A percentile compares a stretch with the other conserved stretches of the same genome.
These are phyloP conservation scores for Octonoba sinensis DNA, from an alignment of 2,888 invertebrate genomes.

Conservation along the genomic window DNA sequence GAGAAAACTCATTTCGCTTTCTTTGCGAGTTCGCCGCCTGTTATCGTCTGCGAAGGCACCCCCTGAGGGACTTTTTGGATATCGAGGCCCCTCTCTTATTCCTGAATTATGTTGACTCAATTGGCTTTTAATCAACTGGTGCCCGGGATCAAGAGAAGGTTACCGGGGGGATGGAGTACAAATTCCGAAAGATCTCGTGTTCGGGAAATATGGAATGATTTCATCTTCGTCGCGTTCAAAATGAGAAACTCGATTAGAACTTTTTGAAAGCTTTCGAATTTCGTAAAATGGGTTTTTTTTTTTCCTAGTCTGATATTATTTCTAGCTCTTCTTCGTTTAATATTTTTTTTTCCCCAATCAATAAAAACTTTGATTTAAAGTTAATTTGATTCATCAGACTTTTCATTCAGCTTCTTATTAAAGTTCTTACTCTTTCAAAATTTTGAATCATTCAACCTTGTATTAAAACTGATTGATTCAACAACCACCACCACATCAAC, in stretches of 20 bases:
- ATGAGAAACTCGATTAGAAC: not conserved
- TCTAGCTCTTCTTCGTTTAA: no score
- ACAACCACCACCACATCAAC: no score
- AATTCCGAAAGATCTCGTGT: not conserved
- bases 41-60: slow-evolving; percentile 35
- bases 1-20: slow-evolving; percentile 36
- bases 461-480: no score
- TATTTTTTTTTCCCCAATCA: no score
- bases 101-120: slow-evolving; percentile 58
- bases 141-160: slow-evolving; percentile 1
- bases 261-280: no score
- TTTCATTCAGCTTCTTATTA: no score
- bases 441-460: no score
- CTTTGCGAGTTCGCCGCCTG: not conserved
- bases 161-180: not conserved
- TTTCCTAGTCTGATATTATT: no score
- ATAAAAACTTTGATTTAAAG: no score
- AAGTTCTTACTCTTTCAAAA: no score
- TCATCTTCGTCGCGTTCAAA: not conserved
- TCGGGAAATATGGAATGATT: not conserved
- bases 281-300: no score
- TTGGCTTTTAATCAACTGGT: slow-evolving; percentile 59
- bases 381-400: no score
- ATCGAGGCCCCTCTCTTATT: slow-evolving; percentile 30
- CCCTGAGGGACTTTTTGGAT: slow-evolving; percentile 26